Conservation (phyloP, 1,140 invertebrate genomes). For the Leptestheria dahalacensis region DNA sequence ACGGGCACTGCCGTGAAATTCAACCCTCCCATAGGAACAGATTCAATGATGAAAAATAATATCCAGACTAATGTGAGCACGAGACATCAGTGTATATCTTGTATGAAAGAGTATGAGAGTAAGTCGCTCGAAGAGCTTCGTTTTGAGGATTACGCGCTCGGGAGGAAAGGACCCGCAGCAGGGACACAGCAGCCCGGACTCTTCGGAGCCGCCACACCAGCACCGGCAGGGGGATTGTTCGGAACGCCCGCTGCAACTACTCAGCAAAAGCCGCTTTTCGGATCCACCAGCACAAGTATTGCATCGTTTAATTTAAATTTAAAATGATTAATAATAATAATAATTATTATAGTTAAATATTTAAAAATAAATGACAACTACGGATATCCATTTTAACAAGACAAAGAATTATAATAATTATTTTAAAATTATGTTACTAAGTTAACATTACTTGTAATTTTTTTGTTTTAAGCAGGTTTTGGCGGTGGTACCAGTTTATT, state of each 20-base stretch:
- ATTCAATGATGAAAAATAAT: constrained; percentile 80
- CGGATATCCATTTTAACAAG: constrained; percentile 1
- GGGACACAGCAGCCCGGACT: constrained; percentile 17
- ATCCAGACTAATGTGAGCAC: constrained; percentile 67
- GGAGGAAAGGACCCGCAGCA: constrained; percentile 53
- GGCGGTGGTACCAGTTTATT: constrained; percentile 22
- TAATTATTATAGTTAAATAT: neutral
- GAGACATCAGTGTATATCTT: constrained; percentile 86
- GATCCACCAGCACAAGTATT: constrained; percentile 19
- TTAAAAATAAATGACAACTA: neutral
- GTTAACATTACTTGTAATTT: neutral
- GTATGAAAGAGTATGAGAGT: constrained; percentile 92
- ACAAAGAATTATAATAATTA: neutral
- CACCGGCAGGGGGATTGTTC: constrained; percentile 20
- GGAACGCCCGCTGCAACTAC: constrained; percentile 17
- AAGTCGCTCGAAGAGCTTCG: constrained; percentile 89
- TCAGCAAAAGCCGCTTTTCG: constrained; percentile 28
- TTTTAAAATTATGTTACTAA: neutral
- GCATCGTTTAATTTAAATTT: neutral
- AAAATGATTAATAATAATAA: neutral
- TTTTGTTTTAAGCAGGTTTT: neutral
- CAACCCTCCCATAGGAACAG: constrained; percentile 65
- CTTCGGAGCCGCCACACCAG: constrained; percentile 20
- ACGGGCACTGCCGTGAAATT: constrained; percentile 72
- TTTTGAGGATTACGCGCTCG: constrained; percentile 80